These are phyloP conservation scores for Helleia helle DNA, from an alignment of 2,888 invertebrate species.

Conservation along the genomic window DNA sequence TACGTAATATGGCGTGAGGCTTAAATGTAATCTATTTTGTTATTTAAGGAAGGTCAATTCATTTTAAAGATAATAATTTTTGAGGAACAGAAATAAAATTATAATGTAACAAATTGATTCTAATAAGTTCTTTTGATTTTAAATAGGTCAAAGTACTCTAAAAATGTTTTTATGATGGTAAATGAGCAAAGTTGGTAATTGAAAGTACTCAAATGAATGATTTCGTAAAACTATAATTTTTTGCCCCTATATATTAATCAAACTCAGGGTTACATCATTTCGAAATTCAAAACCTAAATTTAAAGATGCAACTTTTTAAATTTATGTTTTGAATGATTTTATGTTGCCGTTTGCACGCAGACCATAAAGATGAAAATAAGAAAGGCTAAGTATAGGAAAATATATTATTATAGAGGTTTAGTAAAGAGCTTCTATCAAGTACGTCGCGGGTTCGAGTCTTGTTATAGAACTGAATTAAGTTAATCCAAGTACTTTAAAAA, in stretches of 20 bases:
- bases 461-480: no score
- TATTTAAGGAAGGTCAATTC: constrained; percentile 44
- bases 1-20: constrained; percentile 51
- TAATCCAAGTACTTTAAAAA: no score
- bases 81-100: constrained; percentile 21
- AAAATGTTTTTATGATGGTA: not conserved
- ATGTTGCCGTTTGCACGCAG: no score
- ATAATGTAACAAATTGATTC: constrained; percentile 17
- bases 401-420: no score
- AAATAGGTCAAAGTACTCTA: no score
- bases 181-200: not conserved
- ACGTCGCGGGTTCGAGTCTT: no score
- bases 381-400: no score
- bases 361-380: no score
- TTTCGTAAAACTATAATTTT: not conserved
- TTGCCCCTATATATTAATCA: not conserved
- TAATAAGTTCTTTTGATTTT: not conserved
- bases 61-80: constrained; percentile 25
- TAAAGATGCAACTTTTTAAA: no score
- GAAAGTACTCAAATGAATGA: no score
- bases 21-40: constrained; percentile 46
- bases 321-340: no score
- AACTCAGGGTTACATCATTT: not conserved
- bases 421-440: no score
- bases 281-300: not conserved